A percentile compares a stretch with the other conserved stretches of the same genome.
Evolutionary conservation across 2,797 vertebrate species (phyloP).

Genomic region (Glyptemys insculpta): DNA sequence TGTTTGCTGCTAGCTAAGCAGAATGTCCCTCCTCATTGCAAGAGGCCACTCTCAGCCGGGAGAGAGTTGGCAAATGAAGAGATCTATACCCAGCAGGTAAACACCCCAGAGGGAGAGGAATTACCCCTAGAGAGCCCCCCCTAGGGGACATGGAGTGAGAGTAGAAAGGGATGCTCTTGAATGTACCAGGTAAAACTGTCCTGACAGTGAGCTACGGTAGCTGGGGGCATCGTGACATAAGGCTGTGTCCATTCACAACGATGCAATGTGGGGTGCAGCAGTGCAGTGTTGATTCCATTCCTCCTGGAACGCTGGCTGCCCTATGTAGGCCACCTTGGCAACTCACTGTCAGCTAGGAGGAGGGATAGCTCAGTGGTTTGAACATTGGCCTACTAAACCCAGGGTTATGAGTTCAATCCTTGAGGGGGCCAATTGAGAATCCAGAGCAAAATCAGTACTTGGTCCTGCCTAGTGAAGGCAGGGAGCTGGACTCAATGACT

Average conservation of each 20-base stretch:
- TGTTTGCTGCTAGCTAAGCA: background rate
- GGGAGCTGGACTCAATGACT: too few species aligned
- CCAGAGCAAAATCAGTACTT: too few species aligned
- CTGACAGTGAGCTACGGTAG: background rate
- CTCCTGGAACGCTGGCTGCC: background rate
- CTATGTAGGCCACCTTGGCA: background rate
- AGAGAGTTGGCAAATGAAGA: conserved; percentile 48
- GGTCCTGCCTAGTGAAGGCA: too few species aligned
- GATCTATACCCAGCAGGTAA: background rate
- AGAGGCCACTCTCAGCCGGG: conserved; percentile 35
- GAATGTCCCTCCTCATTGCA: conserved; percentile 4
- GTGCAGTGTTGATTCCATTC: background rate
- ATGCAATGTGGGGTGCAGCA: background rate
- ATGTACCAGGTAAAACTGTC: background rate
- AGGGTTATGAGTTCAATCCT: too few species aligned
- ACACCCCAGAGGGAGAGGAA: background rate
- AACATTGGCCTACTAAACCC: too few species aligned
- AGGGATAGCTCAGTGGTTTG: too few species aligned
- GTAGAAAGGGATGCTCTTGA: background rate
- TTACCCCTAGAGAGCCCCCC: background rate
- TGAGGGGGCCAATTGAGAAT: too few species aligned
- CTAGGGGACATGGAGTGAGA: background rate
- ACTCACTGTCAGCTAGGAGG: background rate
- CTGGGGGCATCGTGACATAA: background rate
- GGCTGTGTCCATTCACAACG: background rate